phyloP scores from a whole-genome alignment of 2,113 vertebrate species.

The Ceyx melanurus region DNA sequence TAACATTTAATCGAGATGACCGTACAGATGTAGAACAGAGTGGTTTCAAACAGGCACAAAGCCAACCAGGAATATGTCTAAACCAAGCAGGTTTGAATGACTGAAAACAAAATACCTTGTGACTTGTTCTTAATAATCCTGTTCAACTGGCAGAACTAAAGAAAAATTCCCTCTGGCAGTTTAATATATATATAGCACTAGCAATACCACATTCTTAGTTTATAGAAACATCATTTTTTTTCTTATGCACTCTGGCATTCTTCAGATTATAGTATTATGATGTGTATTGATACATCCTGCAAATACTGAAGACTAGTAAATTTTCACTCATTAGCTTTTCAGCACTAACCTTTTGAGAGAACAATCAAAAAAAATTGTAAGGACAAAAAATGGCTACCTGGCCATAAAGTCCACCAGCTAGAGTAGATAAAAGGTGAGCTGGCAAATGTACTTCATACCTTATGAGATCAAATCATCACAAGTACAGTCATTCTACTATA shows the following conservation, averaged over 20 bases:
- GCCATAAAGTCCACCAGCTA: background rate
- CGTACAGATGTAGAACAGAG: constrained; percentile 36
- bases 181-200: background rate
- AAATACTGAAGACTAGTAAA: background rate
- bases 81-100: background rate
- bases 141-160: background rate
- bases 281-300: background rate
- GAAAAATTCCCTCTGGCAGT: background rate
- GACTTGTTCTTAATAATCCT: constrained; percentile 1
- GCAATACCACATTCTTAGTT: background rate
- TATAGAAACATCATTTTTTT: background rate
- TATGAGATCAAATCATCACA: background rate
- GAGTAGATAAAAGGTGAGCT: background rate
- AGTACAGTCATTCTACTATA: background rate
- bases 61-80: constrained; percentile 19
- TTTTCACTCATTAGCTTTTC: background rate
- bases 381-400: background rate
- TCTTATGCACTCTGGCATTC: background rate
- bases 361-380: background rate
- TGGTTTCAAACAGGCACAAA: constrained; percentile 12
- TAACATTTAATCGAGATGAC: constrained; percentile 59
- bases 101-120: constrained; percentile 30
- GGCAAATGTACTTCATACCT: background rate
- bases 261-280: background rate
- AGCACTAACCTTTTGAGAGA: background rate